Base-by-base conservation (phyloP, 1,140 invertebrate genomes). In the Aphis gossypii region DNA sequence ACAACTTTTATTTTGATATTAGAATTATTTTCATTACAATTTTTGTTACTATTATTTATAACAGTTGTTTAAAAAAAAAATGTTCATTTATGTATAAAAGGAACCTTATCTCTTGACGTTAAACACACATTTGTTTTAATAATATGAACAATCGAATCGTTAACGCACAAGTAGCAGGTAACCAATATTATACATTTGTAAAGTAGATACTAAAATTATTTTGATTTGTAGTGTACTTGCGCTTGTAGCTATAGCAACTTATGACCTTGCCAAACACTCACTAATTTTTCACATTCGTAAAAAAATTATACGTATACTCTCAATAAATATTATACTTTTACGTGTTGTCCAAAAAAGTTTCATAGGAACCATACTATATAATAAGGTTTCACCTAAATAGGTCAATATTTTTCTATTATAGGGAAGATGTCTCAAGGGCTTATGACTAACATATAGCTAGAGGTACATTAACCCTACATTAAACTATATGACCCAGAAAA, bases 201-300 rank as follows among this genome's bases (percentile, higher is more conserved):
- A 41, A 46, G n/a, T 54, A 84, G 41, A 56, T 30, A 84, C 92
- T 86, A 23, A 93, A 86, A 38, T 86, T 41, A 51, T 93, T 84
- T 51, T 51, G 23, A 86, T 93, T 93, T 93, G 82, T 93, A 93
- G 44, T 93, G 82, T 93, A 54, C 89, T 90, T 44, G 54, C 38
- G 35, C 89, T 25, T 44, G 92, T 93, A 93, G 41, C 76, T 44
- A 93, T 86, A 56, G 82, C 48, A 30, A 93, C 92, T 7, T 4
- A 41, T 21, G 92, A 86, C 92, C 92, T 93, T 93, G 92, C 76
- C 90, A 93, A 93, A 93, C 92, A 93, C 76, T 83, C 82, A 92
- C 44, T 92, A 92, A 76, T 82, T 51, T 82, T 93, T 56, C 44
- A 84, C 35, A 84, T 54, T 41, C 82, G 76, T 84, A 84, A 84